phyloP scores from a whole-genome alignment of 2,888 invertebrate species.

The Callimorpha dominula region DNA sequence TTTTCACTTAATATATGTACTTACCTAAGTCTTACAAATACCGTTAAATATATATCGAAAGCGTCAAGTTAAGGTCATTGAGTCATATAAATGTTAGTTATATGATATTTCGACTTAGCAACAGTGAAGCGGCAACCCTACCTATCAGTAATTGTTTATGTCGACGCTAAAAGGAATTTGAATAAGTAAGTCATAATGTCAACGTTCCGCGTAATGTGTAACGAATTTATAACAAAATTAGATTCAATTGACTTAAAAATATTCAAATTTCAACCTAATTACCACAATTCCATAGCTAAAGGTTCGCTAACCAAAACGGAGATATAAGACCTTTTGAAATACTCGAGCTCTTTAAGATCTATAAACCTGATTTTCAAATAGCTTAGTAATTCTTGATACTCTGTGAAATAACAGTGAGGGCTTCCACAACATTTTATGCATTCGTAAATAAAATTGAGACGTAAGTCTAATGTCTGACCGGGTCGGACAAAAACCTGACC shows the following conservation, averaged over 20 bases:
- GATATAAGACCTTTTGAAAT: conserved; percentile 55
- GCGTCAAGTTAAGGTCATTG: not conserved
- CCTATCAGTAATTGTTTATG: conserved; percentile 27
- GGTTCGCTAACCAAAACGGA: conserved; percentile 50
- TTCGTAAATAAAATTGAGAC: conserved; percentile 50
- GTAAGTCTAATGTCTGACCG: conserved; percentile 36
- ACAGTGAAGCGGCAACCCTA: conserved; percentile 31
- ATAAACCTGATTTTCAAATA: conserved; percentile 64
- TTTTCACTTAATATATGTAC: not conserved
- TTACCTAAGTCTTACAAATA: not conserved
- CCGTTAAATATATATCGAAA: not conserved
- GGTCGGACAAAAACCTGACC: conserved; percentile 42
- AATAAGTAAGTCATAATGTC: conserved; percentile 49
- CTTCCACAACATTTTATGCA: conserved; percentile 17
- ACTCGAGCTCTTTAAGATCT: conserved; percentile 58
- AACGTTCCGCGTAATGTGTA: conserved; percentile 31
- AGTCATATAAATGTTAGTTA: not conserved
- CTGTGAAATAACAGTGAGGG: conserved; percentile 8
- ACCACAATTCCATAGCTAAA: conserved; percentile 37
- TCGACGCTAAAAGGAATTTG: conserved; percentile 32
- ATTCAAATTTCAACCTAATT: conserved; percentile 48
- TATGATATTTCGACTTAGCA: conserved; percentile 16
- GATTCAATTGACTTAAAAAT: conserved; percentile 24
- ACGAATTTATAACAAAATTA: conserved; percentile 23
- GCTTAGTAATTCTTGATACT: conserved; percentile 46